Base-by-base conservation (phyloP, 2,888 invertebrate species). In the Tetragonula carbonaria region DNA sequence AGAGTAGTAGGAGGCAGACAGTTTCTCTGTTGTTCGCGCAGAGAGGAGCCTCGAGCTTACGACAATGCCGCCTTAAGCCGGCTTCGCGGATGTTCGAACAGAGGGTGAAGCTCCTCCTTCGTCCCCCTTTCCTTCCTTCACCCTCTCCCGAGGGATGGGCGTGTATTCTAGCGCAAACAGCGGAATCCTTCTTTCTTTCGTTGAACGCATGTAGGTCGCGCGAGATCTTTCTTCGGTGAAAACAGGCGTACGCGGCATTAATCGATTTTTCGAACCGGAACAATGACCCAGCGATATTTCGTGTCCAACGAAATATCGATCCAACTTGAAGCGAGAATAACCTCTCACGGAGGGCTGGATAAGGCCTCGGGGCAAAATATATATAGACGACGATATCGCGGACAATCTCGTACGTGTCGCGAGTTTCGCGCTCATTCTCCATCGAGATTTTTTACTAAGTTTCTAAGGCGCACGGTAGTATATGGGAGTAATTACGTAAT, bases 151-250 rank as follows among this genome's bases (percentile, higher is more conserved):
- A 45, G 45, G 45, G 45, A 8, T 1, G 62, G 63, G 66, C 66
- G 72, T 33, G 85, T 73, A 88, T 88, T 87, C 87, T 88, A 73
- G 70, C 80, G 73, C 89, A 82, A 88, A 88, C 89, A 88, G 78
- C 76, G 82, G 77, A 81, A 89, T 87, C 82, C 85, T 88, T 78
- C 82, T 78, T 87, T 79, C 67, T 78, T 87, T 79, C 67, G 74
- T 8, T 65, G 72, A 66, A 74, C 77, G 85, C 75, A 85, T 84
- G 85, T 82, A 67, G 85, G 78, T 79, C 82, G 78, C 63, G 62
- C 53, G 77, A 74, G 84, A 79, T 81, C 77, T 79, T 81, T 55
- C 81, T 55, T 78, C 45, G 11, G 57, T 8, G 74, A 55, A 74
- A 80, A 76, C 74, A 77, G 70, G 45, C 55, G 28, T 67, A 73